Evolutionary conservation across 1,140 invertebrate genomes (phyloP).

Genomic region (Psix sp.): DNA sequence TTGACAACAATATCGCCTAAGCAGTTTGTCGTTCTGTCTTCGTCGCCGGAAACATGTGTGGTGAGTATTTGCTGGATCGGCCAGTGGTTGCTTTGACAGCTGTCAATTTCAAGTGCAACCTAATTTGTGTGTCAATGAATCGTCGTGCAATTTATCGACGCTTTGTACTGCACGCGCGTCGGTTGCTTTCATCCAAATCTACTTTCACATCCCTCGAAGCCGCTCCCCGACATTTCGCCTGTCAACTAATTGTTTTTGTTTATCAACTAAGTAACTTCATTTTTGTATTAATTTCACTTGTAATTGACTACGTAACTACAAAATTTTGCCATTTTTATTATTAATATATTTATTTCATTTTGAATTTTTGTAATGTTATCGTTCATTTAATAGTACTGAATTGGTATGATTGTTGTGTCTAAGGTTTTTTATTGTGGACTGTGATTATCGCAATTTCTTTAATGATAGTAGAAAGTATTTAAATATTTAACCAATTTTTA

Average conservation of each 20-base stretch:
- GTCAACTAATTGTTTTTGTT: background rate
- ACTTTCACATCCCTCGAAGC: constrained; percentile 8
- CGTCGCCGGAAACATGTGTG: constrained; percentile 18
- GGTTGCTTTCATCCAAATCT: constrained; percentile 13
- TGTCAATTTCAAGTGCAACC: constrained; percentile 3
- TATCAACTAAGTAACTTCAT: background rate
- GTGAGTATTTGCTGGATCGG: constrained; percentile 14
- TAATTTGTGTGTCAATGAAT: background rate
- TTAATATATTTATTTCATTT: no score
- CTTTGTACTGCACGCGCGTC: background rate
- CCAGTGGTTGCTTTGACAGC: constrained; percentile 1
- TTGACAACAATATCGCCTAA: constrained; percentile 9
- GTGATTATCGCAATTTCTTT: no score
- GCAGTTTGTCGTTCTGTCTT: constrained; percentile 6
- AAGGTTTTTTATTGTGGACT: no score
- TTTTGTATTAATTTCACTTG: no score
- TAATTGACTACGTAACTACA: no score
- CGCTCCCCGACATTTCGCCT: background rate
- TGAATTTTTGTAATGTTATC: no score
- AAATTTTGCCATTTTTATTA: no score
- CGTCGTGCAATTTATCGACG: constrained; percentile 6
- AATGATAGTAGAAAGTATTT: no score
- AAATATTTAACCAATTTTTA: no score
- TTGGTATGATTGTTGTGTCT: no score
- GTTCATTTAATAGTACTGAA: no score